Base-by-base conservation (phyloP, 2,113 vertebrate species). In the Zapornia atra region DNA sequence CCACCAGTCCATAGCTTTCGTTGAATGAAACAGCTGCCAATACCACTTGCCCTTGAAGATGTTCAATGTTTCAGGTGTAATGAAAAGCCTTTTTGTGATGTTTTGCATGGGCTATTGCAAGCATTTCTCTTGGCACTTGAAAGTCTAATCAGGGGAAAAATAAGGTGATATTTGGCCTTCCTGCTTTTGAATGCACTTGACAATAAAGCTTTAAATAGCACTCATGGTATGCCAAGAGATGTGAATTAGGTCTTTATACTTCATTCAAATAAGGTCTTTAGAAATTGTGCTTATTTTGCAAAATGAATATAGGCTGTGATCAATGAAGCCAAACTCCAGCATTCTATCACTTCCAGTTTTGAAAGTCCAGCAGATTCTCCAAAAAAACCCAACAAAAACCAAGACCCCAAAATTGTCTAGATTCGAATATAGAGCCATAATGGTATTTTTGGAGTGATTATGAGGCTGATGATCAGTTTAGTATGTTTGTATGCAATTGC, bases 221-320 rank as follows among this genome's bases (percentile, higher is more conserved):
- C 50, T 91, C n/a, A 44, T 28, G 10, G 12, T 78, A 81, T 53
- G 61, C 64, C 54, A 61, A 54, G 64, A 72, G 61, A 78, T 50
- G 9, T 65, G 85, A 91, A 76, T 69, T 94, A 90, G 34, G 53
- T 91, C 66, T 94, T 96, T 92, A 66, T 31, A 54, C 10, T 95
- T 94, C 61, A 93, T 91, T 96, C 42, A 95, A 88, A 97, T 82
- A 68, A 56, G 7, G 15, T 6, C 33, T 84, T 96, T 96, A 40
- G 16, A 92, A 65, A 94, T 69, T 86, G 71, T 79, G 40, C 68
- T 93, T 95, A 76, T 88, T 92, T 97, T 95, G 56, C 40, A 91
- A 95, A 90, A 93, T 86, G 64, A 82, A 42, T 89, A 53, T 14
- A 66, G 38, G 3, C 40, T 90, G 31, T 82, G 93, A 79, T 85